Evolutionary conservation across 1,140 invertebrate species (phyloP).

Genomic region (Drosophila orosa): DNA sequence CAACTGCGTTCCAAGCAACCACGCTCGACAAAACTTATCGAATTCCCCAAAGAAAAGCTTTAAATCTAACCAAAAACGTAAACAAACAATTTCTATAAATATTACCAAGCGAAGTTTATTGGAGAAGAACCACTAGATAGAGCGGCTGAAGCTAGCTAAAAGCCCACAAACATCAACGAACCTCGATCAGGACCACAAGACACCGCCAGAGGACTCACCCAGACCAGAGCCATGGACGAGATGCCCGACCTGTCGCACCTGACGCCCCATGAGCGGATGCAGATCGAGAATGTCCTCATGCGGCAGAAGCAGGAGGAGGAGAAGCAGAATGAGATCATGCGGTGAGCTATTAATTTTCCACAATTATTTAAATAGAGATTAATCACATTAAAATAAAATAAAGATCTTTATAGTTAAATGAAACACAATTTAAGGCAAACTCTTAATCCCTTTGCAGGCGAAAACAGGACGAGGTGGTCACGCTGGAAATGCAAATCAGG

Average conservation of each 20-base stretch:
- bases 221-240: conserved; percentile 87
- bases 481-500: conserved; percentile 94
- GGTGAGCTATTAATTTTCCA: conserved; percentile 86
- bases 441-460: conserved; percentile 86
- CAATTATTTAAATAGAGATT: neutral
- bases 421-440: too few species aligned
- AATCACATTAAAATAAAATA: neutral
- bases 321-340: conserved; percentile 96
- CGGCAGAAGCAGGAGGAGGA: conserved; percentile 98
- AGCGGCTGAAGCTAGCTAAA: conserved; percentile 35
- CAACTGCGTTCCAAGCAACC: conserved; percentile 52
- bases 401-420: neutral
- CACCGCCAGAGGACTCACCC: conserved; percentile 3
- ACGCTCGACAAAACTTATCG: conserved; percentile 59
- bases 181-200: conserved; percentile 9
- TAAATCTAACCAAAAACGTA: conserved; percentile 39
- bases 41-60: conserved; percentile 50
- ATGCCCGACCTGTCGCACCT: conserved; percentile 99
- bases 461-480: conserved; percentile 95
- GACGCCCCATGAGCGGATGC: conserved; percentile 97
- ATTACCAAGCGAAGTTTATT: conserved; percentile 24
- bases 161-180: conserved; percentile 26
- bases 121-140: conserved; percentile 29
- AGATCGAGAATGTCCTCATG: conserved; percentile 98
- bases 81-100: conserved; percentile 47